Evolutionary conservation across 2,888 invertebrate genomes (phyloP).

Genomic region (Epiblema foenella): DNA sequence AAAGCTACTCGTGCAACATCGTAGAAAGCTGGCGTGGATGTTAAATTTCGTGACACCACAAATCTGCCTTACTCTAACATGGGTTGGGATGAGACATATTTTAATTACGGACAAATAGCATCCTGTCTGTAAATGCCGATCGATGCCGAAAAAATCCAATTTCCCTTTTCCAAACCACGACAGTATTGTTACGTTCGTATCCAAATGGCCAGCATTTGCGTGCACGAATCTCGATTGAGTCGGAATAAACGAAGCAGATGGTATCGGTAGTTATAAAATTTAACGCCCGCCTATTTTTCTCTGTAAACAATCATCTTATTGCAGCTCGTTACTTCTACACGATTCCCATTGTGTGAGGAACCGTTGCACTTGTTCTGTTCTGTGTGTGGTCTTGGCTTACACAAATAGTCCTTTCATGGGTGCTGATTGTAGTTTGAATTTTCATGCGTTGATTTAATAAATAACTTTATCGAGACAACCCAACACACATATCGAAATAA

Average conservation of each 20-base stretch:
- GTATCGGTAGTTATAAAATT: constrained; percentile 47
- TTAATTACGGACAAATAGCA: too few species aligned
- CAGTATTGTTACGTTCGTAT: neutral
- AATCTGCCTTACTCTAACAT: neutral
- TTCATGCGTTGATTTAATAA: neutral
- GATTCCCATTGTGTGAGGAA: constrained; percentile 49
- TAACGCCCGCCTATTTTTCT: constrained; percentile 49
- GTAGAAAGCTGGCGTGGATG: neutral
- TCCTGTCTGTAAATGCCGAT: too few species aligned
- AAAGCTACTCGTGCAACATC: neutral
- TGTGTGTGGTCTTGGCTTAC: constrained; percentile 48
- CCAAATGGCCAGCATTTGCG: constrained; percentile 11
- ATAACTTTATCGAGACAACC: neutral
- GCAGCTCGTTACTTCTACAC: constrained; percentile 46
- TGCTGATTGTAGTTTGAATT: neutral
- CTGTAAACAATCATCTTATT: constrained; percentile 49
- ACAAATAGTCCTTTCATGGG: constrained; percentile 10
- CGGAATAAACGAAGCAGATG: constrained; percentile 34
- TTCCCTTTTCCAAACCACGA: neutral
- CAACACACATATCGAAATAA: too few species aligned
- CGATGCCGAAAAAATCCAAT: too few species aligned
- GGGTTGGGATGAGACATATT: neutral
- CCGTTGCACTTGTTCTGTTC: constrained; percentile 41
- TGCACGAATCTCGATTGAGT: constrained; percentile 32
- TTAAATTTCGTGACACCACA: neutral